These are phyloP conservation scores for Zeugodacus cucurbitae DNA, from an alignment of 1,140 invertebrate species.

Conservation along the genomic window DNA sequence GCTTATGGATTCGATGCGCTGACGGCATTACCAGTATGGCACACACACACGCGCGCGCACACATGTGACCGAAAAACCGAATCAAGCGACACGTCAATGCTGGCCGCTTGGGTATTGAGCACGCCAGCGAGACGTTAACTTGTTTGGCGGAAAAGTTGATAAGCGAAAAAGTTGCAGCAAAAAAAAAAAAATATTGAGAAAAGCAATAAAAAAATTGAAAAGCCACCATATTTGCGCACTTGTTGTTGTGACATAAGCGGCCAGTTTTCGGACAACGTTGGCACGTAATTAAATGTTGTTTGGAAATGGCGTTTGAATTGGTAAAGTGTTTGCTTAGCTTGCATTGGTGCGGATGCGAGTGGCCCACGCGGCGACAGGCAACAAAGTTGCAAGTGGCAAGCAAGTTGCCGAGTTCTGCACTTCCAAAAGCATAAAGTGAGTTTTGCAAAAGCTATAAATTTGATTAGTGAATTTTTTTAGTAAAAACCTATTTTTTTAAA, in stretches of 20 bases:
- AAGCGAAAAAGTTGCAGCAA: neutral
- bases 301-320: constrained; percentile 9
- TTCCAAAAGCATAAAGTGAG: neutral
- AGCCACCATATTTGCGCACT: neutral
- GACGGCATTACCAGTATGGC: neutral
- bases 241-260: constrained; percentile 32
- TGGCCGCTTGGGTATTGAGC: neutral
- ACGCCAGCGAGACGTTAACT: neutral
- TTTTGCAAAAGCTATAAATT: too few relatives aligned
- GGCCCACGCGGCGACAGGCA: neutral
- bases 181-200: neutral
- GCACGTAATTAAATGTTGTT: neutral
- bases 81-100: constrained; percentile 25
- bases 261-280: neutral
- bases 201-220: neutral
- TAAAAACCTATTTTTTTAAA: too few relatives aligned
- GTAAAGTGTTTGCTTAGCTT: neutral
- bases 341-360: neutral
- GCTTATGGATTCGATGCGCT: neutral
- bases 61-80: constrained; percentile 9
- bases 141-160: constrained; percentile 11
- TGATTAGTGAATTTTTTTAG: too few relatives aligned
- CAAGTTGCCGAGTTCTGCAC: neutral
- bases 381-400: neutral
- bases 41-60: neutral